phyloP scores from a whole-genome alignment of 2,113 vertebrate species.

The Helogale parvula region DNA sequence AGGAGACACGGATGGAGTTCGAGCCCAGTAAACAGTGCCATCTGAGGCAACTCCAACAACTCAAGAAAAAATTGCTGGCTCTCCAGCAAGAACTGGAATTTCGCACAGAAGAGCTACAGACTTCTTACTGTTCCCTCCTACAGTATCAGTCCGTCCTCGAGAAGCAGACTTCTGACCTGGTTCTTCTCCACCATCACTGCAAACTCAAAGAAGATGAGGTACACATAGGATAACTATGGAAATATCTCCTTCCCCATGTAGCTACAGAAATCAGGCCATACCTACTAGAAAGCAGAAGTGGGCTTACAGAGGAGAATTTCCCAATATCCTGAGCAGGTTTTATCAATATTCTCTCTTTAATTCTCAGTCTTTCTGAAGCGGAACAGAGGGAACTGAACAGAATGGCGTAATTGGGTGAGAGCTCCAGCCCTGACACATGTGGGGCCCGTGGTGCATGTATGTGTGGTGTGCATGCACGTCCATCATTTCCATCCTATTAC shows the following conservation, averaged over 20 bases:
- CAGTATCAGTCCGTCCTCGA: conserved; percentile 75
- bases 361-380: conserved; percentile 16
- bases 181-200: conserved; percentile 80
- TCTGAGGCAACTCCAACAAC: conserved; percentile 79
- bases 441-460: neutral
- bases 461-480: neutral
- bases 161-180: conserved; percentile 80
- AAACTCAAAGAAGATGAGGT: conserved; percentile 85
- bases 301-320: neutral
- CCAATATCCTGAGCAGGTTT: neutral
- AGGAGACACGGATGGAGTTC: conserved; percentile 56
- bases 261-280: neutral
- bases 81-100: conserved; percentile 83
- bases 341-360: conserved; percentile 18
- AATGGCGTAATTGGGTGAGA: neutral
- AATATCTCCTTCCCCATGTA: neutral
- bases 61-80: conserved; percentile 71
- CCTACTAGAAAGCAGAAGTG: neutral
- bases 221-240: neutral
- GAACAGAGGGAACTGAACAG: neutral
- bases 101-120: conserved; percentile 71
- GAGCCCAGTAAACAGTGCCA: conserved; percentile 55
- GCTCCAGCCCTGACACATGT: neutral
- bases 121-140: conserved; percentile 82
- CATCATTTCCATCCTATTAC: neutral